These are phyloP conservation scores for Stercorarius parasiticus DNA, from an alignment of 2,113 vertebrate genomes.

Conservation along the genomic window DNA sequence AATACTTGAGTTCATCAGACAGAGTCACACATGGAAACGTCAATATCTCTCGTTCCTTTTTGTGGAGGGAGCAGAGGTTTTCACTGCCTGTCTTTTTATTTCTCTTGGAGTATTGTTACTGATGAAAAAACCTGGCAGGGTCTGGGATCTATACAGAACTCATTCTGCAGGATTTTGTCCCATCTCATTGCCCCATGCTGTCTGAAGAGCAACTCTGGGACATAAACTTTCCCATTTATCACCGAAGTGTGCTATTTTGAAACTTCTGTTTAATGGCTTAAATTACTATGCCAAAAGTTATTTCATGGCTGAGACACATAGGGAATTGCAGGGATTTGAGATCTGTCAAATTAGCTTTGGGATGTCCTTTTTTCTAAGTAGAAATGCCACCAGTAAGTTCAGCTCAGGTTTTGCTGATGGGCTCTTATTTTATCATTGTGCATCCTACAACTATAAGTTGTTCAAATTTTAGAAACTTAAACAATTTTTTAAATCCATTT, in stretches of 20 bases:
- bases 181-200: not conserved
- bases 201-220: not conserved
- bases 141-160: not conserved
- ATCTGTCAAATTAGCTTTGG: not conserved
- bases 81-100: slow-evolving; percentile 36
- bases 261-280: not conserved
- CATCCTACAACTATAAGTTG: not conserved
- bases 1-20: slow-evolving; percentile 63
- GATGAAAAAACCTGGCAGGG: slow-evolving; percentile 19
- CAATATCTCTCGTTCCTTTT: slow-evolving; percentile 46
- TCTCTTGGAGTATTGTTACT: slow-evolving; percentile 28
- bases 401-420: not conserved
- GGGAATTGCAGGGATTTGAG: not conserved
- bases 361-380: not conserved
- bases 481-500: not conserved
- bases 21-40: slow-evolving; percentile 18
- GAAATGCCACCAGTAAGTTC: not conserved
- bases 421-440: not conserved
- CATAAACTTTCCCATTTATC: not conserved
- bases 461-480: not conserved
- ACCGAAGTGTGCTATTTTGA: not conserved
- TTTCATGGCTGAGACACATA: not conserved
- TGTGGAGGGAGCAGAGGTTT: slow-evolving; percentile 44
- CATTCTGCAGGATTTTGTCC: not conserved
- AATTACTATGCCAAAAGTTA: not conserved